Conservation (phyloP, 2,888 invertebrate species). For the Epinotia nisella region DNA sequence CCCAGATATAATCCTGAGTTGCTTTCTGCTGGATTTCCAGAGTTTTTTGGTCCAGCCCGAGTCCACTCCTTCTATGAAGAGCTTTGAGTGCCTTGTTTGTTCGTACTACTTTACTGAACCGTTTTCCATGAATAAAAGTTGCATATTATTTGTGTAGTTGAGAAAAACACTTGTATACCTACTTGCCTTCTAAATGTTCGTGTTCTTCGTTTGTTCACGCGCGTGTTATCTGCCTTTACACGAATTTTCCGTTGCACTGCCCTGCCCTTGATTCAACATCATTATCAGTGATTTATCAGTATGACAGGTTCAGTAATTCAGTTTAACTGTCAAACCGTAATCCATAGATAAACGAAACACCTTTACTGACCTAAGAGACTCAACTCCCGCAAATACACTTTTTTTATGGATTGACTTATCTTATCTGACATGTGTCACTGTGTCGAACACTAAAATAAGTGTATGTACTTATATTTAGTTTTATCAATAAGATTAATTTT, state of each 20-base stretch:
- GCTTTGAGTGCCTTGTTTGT: too few relatives aligned
- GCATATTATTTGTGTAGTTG: neutral
- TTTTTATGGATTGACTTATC: slow-evolving; percentile 21
- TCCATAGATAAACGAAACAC: slow-evolving; percentile 18
- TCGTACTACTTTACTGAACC: neutral
- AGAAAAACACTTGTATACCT: neutral
- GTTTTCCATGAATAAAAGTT: neutral
- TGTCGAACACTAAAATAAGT: neutral
- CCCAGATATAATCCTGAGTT: too few relatives aligned
- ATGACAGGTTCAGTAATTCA: neutral
- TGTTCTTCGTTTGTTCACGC: neutral
- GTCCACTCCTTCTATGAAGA: too few relatives aligned
- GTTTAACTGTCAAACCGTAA: slow-evolving; percentile 12
- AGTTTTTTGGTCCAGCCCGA: too few relatives aligned
- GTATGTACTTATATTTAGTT: neutral
- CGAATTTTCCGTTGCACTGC: neutral
- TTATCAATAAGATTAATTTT: slow-evolving; percentile 7
- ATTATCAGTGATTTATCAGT: neutral
- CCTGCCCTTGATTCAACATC: neutral
- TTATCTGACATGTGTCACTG: slow-evolving; percentile 29
- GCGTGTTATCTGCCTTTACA: neutral
- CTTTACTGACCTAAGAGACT: slow-evolving; percentile 18
- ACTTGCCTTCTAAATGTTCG: neutral
- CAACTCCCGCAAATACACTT: slow-evolving; percentile 11
- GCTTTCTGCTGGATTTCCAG: too few relatives aligned